Evolutionary conservation across 1,140 invertebrate species (phyloP).

Genomic region (Delia radicum): DNA sequence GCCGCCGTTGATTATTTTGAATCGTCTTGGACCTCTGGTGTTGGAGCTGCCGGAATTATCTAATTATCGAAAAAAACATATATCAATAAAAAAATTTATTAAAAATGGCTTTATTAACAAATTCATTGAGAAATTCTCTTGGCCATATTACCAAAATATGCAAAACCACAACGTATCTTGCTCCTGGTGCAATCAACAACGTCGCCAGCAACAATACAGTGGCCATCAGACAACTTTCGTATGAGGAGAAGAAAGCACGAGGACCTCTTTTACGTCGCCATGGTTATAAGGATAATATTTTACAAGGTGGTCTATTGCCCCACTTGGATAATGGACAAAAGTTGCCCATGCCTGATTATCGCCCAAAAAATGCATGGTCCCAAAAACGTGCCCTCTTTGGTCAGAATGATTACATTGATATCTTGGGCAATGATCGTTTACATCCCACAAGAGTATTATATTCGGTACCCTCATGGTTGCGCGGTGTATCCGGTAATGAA

Average conservation of each 20-base stretch:
- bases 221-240: conserved; percentile 62
- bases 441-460: conserved; percentile 83
- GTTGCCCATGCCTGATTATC: conserved; percentile 65
- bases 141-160: not conserved
- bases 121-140: not conserved
- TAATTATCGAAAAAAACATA: not conserved
- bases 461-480: conserved; percentile 81
- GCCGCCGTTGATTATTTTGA: too few relatives aligned
- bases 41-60: conserved; percentile 1
- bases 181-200: not conserved
- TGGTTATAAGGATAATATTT: conserved; percentile 70
- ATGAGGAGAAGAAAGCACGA: conserved; percentile 65
- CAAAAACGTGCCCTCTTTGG: conserved; percentile 81
- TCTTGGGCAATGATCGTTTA: conserved; percentile 78
- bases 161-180: not conserved
- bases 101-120: conserved; percentile 23
- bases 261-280: conserved; percentile 65
- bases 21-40: too few relatives aligned
- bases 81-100: not conserved
- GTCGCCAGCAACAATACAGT: not conserved
- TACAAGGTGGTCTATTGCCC: conserved; percentile 69
- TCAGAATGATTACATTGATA: conserved; percentile 97
- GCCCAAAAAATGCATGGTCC: conserved; percentile 73
- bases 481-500: conserved; percentile 86
- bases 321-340: conserved; percentile 58